Evolutionary conservation across 1,140 invertebrate genomes (phyloP).

Genomic region (Anoplophora glabripennis): DNA sequence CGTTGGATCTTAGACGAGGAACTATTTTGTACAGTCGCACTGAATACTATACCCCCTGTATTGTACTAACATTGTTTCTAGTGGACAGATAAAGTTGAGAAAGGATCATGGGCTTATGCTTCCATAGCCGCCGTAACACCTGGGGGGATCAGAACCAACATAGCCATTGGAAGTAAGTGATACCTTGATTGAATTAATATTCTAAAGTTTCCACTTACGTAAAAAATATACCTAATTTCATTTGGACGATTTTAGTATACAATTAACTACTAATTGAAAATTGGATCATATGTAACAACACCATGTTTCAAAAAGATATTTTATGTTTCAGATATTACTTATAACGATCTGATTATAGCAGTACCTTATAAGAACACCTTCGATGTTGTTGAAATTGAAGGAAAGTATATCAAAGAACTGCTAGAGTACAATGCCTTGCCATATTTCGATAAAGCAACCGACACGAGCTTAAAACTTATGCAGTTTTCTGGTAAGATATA

Average conservation of each 20-base stretch:
- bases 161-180: constrained; percentile 50
- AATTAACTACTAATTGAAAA: too few species aligned
- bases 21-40: too few species aligned
- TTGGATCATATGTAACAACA: too few species aligned
- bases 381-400: constrained; percentile 53
- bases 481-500: constrained; percentile 47
- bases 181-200: neutral
- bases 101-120: constrained; percentile 62
- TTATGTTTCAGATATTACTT: constrained; percentile 44
- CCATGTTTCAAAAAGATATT: too few species aligned
- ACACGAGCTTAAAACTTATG: constrained; percentile 52
- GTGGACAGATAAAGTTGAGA: constrained; percentile 28
- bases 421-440: constrained; percentile 48
- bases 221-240: too few species aligned
- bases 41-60: too few species aligned
- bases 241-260: neutral
- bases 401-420: constrained; percentile 50
- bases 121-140: constrained; percentile 67
- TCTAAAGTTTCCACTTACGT: neutral
- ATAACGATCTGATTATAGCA: constrained; percentile 53
- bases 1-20: too few species aligned
- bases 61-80: neutral
- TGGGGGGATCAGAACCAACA: constrained; percentile 66
- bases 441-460: constrained; percentile 42
- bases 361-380: constrained; percentile 58